Conservation (phyloP, 2,797 vertebrate species). For the Onychomys arenicola region DNA sequence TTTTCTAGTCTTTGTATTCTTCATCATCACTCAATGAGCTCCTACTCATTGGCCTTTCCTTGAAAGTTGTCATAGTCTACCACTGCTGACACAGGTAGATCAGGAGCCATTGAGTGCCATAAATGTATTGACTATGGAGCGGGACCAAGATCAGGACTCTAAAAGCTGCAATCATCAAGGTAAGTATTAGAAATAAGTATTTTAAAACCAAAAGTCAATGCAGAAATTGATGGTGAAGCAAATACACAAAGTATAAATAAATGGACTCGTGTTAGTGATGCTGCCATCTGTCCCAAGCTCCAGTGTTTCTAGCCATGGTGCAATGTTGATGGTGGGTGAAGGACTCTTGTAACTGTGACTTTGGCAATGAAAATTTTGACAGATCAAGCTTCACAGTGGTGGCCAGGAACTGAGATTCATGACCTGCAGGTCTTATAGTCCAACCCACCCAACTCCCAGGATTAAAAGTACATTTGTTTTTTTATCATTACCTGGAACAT, state of each 20-base stretch:
- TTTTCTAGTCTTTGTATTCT: not conserved
- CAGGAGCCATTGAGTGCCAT: not conserved
- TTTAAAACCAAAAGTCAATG: conserved; percentile 1
- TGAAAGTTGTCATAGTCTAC: not conserved
- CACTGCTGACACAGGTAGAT: not conserved
- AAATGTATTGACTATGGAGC: not conserved
- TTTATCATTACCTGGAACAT: not conserved
- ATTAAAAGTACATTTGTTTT: not conserved
- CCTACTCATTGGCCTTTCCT: not conserved
- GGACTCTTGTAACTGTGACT: not conserved
- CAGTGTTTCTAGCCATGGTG: not conserved
- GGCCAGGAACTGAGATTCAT: not conserved
- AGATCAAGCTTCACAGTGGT: not conserved
- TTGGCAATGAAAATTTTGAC: not conserved
- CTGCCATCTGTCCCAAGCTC: conserved; percentile 12
- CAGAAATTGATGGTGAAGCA: not conserved
- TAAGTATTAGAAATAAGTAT: conserved; percentile 29
- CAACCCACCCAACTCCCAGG: not conserved
- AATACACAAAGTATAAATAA: not conserved
- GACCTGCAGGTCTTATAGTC: not conserved
- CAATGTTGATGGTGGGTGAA: not conserved
- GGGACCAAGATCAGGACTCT: not conserved
- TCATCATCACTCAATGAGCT: not conserved
- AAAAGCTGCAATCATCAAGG: not conserved
- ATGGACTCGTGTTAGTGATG: not conserved